Evolutionary conservation across 1,140 invertebrate species (phyloP).

Genomic region (Heliconius congener): DNA sequence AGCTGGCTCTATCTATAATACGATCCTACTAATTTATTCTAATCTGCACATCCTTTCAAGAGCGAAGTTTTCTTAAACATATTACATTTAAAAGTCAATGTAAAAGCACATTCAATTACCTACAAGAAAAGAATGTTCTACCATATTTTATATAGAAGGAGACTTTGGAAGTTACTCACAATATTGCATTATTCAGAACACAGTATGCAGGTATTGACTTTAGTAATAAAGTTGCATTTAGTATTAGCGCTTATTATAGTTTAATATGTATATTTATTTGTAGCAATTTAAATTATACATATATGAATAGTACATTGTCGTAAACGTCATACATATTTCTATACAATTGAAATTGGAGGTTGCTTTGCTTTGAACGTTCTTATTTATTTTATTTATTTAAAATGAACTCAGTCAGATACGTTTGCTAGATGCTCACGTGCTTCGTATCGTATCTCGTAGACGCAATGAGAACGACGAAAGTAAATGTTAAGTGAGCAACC

Average conservation of each 20-base stretch:
- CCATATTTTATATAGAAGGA: conserved; percentile 56
- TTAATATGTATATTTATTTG: background rate
- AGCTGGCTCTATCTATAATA: conserved; percentile 24
- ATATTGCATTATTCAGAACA: conserved; percentile 33
- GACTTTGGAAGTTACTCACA: conserved; percentile 33
- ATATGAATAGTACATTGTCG: background rate
- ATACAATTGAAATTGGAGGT: background rate
- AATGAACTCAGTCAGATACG: background rate
- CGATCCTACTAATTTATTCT: conserved; percentile 50
- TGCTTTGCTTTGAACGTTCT: background rate
- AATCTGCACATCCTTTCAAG: conserved; percentile 44
- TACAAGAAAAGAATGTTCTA: conserved; percentile 50
- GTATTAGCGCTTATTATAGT: background rate
- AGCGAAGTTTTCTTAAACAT: conserved; percentile 52
- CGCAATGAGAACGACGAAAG: conserved; percentile 27
- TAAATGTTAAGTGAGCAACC: conserved; percentile 54
- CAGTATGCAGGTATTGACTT: background rate
- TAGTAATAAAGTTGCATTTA: background rate
- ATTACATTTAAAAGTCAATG: conserved; percentile 76
- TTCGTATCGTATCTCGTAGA: background rate
- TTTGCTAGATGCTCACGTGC: background rate
- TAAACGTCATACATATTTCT: background rate
- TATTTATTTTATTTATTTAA: background rate
- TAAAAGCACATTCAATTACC: conserved; percentile 59
- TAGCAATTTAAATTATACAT: background rate